phyloP scores from a whole-genome alignment of 2,113 vertebrate species.

The Euleptes europaea region DNA sequence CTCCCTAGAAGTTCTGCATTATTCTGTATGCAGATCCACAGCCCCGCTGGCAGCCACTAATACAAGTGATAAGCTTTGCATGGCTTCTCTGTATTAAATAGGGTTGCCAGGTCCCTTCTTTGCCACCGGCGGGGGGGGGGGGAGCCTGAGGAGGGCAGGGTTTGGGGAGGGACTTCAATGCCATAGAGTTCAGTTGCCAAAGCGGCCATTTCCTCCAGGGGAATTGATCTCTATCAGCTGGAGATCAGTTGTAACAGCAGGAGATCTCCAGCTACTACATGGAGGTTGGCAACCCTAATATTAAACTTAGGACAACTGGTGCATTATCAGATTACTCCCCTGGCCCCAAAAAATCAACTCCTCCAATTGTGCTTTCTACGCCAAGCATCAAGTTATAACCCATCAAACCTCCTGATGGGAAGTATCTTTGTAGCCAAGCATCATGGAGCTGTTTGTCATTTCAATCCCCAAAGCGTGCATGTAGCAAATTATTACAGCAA shows the following conservation, averaged over 20 bases:
- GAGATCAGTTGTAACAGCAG: too few relatives aligned
- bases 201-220: too few relatives aligned
- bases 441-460: background rate
- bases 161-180: too few relatives aligned
- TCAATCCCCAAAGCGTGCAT: background rate
- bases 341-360: background rate
- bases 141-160: too few relatives aligned
- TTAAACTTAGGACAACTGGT: background rate
- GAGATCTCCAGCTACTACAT: too few relatives aligned
- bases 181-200: too few relatives aligned
- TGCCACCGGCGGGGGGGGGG: too few relatives aligned
- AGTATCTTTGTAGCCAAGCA: background rate
- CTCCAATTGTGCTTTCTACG: background rate
- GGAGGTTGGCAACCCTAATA: too few relatives aligned
- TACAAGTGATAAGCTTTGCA: background rate
- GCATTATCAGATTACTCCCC: background rate
- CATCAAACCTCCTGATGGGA: background rate
- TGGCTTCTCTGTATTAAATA: background rate
- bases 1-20: background rate
- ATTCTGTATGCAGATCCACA: background rate
- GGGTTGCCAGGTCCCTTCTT: too few relatives aligned
- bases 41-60: background rate
- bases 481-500: background rate
- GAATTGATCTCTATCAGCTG: too few relatives aligned
- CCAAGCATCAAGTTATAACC: background rate